These are phyloP conservation scores for Drosophila nigricruria DNA, from an alignment of 2,888 invertebrate genomes.

Conservation along the genomic window DNA sequence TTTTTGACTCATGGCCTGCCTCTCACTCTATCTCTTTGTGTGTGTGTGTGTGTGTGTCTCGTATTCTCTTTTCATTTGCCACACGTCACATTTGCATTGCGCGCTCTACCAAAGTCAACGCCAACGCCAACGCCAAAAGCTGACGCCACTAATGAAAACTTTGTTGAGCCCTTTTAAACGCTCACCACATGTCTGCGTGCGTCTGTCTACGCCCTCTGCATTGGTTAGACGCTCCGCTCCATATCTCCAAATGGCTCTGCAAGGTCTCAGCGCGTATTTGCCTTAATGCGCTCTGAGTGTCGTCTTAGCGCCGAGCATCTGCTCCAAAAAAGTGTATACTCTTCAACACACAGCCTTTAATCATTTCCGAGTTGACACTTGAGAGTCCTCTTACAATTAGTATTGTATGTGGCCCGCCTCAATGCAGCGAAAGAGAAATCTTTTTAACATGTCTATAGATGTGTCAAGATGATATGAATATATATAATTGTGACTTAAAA, in stretches of 20 bases:
- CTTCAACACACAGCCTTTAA: slow-evolving; percentile 47
- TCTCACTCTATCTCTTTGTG: not conserved
- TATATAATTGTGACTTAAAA: not conserved
- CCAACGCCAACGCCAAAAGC: slow-evolving; percentile 55
- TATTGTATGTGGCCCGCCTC: slow-evolving; percentile 31
- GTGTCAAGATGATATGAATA: not conserved
- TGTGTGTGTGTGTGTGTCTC: not conserved
- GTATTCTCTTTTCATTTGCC: slow-evolving; percentile 21
- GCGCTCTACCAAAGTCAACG: slow-evolving; percentile 12
- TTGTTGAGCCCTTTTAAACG: slow-evolving; percentile 73
- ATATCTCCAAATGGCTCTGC: slow-evolving; percentile 20
- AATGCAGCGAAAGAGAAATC: slow-evolving; percentile 26
- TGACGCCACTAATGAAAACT: slow-evolving; percentile 74
- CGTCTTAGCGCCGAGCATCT: slow-evolving; percentile 43
- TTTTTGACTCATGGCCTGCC: slow-evolving; percentile 31
- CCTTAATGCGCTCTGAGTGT: slow-evolving; percentile 61
- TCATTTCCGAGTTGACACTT: slow-evolving; percentile 43
- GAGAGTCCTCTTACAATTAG: slow-evolving; percentile 63
- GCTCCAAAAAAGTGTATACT: slow-evolving; percentile 43
- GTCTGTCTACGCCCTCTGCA: slow-evolving; percentile 29
- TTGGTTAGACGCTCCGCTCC: slow-evolving; percentile 10
- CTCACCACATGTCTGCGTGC: slow-evolving; percentile 52
- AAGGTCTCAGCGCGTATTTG: slow-evolving; percentile 18
- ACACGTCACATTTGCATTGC: slow-evolving; percentile 45
- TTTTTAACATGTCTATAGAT: not conserved